Base-by-base conservation (phyloP, 1,140 invertebrate species). In the Diorhabda sublineata region DNA sequence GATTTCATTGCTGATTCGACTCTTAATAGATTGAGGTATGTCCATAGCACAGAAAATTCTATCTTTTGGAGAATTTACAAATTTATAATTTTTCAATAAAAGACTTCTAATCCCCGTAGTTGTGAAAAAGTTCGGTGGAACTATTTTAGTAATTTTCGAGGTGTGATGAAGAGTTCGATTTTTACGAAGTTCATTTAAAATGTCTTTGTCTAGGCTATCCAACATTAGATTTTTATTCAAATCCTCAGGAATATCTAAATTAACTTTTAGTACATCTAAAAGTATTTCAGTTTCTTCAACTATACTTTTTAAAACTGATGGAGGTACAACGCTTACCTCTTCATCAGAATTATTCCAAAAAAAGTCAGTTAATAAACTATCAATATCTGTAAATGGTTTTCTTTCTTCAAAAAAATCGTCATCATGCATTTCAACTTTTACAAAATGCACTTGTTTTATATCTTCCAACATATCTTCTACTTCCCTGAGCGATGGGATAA, bases 111-210 rank as follows among this genome's bases (percentile, higher is more conserved):
- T 66, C 7, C 76, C 76, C 3, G 73, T 61, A 52, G 74, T 43
- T 3, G 73, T 73, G 61, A 67, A 66, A 26, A 77, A 45, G 70
- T 70, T 76, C 9, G 76, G 76, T 42, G 76, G 69, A 42, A 77
- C 59, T 26, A 26, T 26, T 26, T 26, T 26, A 26, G 60, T 69
- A 45, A 58, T 69, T 67, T 45, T 9, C n/a, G 3, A 58, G 6
- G 52, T 42, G 47, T 42, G 8, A 4, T 41, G 42, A 42, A 61
- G 67, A 59, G 52, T 58, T 42, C 41, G 7, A 7, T 61, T 70
- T 8, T 61, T 66, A 3, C 26, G 26, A 58, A 74, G 60, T 45
- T 47, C 52, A 43, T 65, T 66, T 56, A 71, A 52, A 62, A 73
- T 69, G 3, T 66, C 62, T 9, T 65, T 5, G 52, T 76, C 71